Conservation (phyloP, 2,888 invertebrate species). For the Eucera pruinosa region DNA sequence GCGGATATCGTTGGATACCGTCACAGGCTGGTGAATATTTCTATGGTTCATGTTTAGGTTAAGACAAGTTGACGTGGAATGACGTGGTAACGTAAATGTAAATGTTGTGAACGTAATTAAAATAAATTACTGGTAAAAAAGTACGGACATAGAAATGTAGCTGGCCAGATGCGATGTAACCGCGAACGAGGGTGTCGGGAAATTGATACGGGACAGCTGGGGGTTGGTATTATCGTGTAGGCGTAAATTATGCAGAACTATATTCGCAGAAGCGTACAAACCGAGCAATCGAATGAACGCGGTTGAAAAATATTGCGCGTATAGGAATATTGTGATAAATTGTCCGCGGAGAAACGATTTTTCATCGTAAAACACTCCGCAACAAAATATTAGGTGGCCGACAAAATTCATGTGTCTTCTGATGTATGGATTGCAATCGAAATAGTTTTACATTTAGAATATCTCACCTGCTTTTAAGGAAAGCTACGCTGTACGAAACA, state of each 20-base stretch:
- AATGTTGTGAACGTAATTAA: too few relatives aligned
- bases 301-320: neutral
- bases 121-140: too few relatives aligned
- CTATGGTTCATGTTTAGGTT: too few relatives aligned
- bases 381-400: neutral
- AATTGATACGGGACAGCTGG: conserved; percentile 52
- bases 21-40: too few relatives aligned
- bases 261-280: conserved; percentile 6
- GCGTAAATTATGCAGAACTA: conserved; percentile 38
- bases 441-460: neutral
- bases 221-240: conserved; percentile 38
- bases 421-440: neutral
- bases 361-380: neutral
- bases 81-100: too few relatives aligned
- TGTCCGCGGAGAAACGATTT: neutral
- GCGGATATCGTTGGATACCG: neutral
- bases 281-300: conserved; percentile 16
- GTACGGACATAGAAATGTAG: conserved; percentile 31
- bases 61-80: too few relatives aligned
- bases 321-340: neutral
- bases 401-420: neutral
- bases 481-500: too few relatives aligned
- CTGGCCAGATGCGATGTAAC: conserved; percentile 25
- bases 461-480: neutral
- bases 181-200: conserved; percentile 35